phyloP scores from a whole-genome alignment of 2,888 invertebrate genomes.

The Erannis defoliaria region DNA sequence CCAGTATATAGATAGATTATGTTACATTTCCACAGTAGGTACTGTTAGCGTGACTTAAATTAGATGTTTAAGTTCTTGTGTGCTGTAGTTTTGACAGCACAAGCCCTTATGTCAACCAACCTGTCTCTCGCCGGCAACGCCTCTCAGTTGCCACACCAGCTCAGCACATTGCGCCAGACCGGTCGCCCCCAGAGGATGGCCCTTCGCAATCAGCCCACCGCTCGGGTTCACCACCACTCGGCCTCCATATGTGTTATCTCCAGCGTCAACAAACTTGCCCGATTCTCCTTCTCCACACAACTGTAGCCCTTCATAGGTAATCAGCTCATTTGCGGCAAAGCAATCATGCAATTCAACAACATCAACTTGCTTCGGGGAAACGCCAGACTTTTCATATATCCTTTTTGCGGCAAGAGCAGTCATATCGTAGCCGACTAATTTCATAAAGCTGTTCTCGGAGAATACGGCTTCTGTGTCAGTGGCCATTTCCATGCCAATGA shows the following conservation, averaged over 20 bases:
- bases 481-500: conserved; percentile 98
- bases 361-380: conserved; percentile 93
- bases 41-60: neutral
- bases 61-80: neutral
- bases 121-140: conserved; percentile 91
- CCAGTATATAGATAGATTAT: too few species aligned
- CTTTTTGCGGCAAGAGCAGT: conserved; percentile 93
- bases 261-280: conserved; percentile 96
- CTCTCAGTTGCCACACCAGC: conserved; percentile 94
- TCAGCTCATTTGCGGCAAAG: conserved; percentile 98
- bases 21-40: too few species aligned
- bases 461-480: conserved; percentile 96
- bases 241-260: conserved; percentile 98
- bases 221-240: conserved; percentile 99
- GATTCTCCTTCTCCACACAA: conserved; percentile 96
- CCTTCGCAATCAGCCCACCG: conserved; percentile 99
- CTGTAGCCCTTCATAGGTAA: conserved; percentile 98
- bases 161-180: conserved; percentile 97
- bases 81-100: conserved; percentile 3
- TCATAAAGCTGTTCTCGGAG: conserved; percentile 90
- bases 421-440: conserved; percentile 97
- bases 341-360: conserved; percentile 99
- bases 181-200: conserved; percentile 98
- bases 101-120: conserved; percentile 76
- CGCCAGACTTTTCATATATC: conserved; percentile 91